Base-by-base conservation (phyloP, 2,797 vertebrate species). In the Limnodromus scolopaceus region DNA sequence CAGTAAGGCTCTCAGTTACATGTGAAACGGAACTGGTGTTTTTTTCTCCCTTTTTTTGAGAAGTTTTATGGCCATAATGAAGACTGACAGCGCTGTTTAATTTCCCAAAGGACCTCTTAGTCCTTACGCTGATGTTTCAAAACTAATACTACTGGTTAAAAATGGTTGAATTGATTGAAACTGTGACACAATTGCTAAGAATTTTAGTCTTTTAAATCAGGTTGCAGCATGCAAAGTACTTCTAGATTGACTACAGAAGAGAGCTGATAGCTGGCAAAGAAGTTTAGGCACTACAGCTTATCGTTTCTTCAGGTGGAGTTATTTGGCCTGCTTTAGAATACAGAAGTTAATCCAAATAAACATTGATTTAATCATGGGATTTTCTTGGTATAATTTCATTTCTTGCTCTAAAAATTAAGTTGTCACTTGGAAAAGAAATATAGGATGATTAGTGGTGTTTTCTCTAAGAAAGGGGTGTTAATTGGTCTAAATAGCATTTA, bases 41-140 rank as follows among this genome's bases (percentile, higher is more conserved):
- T 95, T 88, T 87, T 86, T 30, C 39, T 63, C 0, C 66, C 27
- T 57, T 92, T 77, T 78, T 41, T 60, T 84, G 76, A 28, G 69
- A 82, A 81, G 19, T 80, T 77, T 90, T 49, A 51, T 58, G 81
- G 92, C 79, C 43, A 13, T 58, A 80, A 53, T 63, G 77, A 95
- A 84, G 92, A 60, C 54, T 85, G 86, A 63, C 46, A 76, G 34
- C 46, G 81, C 91, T 96, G 57, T 70, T 74, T 94, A 86, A 94
- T 96, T 95, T 97, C 45, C 20, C 46, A 90, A 85, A 87, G 77
- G 70, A 78, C 61, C 77, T 88, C 36, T 86, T 84, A 48, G 72
- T 71, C 85, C 86, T 94, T 74, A 88, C 6, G 41, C 41, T 46
- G 79, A 55, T 38, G 70, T 92, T 97, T 94, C 84, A 65, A 79